A percentile compares a stretch with the other conserved stretches of the same genome.
Evolutionary conservation across 2,797 vertebrate genomes (phyloP).

Genomic region (Onychomys leucogaster): DNA sequence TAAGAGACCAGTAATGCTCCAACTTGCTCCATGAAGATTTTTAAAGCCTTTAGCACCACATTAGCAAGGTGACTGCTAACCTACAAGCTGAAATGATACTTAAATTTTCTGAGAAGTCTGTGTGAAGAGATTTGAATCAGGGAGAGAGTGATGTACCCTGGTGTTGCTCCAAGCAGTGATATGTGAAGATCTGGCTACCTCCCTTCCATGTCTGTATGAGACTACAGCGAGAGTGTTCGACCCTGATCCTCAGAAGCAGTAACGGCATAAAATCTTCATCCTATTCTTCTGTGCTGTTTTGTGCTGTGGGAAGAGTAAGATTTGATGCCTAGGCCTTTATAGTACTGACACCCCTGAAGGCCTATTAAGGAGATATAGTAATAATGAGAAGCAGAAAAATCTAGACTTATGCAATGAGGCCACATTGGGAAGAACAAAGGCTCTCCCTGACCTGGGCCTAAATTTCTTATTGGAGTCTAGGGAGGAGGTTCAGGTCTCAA

Average conservation of each 20-base stretch:
- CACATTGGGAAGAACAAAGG: not conserved
- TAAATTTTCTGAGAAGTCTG: not conserved
- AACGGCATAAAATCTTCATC: not conserved
- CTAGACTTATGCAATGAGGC: not conserved
- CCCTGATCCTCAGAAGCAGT: not conserved
- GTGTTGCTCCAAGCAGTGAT: rapidly evolving
- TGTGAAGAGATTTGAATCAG: not conserved
- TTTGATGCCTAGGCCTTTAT: not conserved
- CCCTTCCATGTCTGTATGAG: too few species aligned
- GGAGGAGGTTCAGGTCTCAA: not conserved
- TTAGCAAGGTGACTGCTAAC: rapidly evolving
- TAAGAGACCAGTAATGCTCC: not conserved
- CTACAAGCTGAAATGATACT: not conserved
- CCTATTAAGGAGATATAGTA: not conserved
- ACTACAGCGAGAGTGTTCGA: not conserved
- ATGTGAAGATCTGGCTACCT: not conserved
- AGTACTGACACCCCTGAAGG: not conserved
- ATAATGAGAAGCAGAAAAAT: not conserved
- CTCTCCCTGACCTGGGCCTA: too few species aligned
- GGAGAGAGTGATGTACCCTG: not conserved
- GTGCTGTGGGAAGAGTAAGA: not conserved
- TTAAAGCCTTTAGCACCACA: not conserved
- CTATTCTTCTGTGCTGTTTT: not conserved
- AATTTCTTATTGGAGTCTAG: not conserved
- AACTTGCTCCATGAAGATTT: not conserved